Base-by-base conservation (phyloP, 2,888 invertebrate genomes). In the Tribolium freemani region DNA sequence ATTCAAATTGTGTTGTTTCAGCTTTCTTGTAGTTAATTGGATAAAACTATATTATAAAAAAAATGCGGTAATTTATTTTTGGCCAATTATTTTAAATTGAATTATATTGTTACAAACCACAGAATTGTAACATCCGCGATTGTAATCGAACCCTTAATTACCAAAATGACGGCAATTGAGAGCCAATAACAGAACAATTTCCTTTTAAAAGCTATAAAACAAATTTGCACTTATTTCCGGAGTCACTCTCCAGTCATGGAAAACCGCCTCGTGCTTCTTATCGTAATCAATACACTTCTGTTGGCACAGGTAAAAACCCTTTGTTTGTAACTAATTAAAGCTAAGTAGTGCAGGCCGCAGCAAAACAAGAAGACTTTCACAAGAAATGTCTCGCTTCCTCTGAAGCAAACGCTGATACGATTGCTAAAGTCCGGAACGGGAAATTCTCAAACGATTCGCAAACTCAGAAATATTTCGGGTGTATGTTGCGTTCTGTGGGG, bases 401-500 rank as follows among this genome's bases (percentile, higher is more conserved):
- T 31, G 83, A 81, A 21, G 84, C 83, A 0, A 82, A 80, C 11
- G 80, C 81, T 77, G 72, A 78, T 5, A 13, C 79, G 30, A 72
- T 83, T n/a, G 73, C 75, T 4, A 80, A 80, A 70, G 87, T 86
- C 0, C 87, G 87, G 71, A 86, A 86, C 71, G 89, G 88, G 0
- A 72, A 88, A 45, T 89, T 88, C 76, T 83, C 83, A 0, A 86
- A 88, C 0, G 88, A 88, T 44, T 86, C 86, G 8, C 81, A 76
- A 0, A 72, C 88, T 0, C 88, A 88, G 75, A 87, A 88, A 50
- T 89, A 88, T 75, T 83, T 84, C 0, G 79, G 86, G 0, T 89
- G 89, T 77, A 87, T 88, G 83, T 86, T 89, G 80, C 80, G 87
- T 66, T 88, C 87, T 70, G 83, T 87, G 0, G 88, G 86, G 0